Evolutionary conservation across 2,113 vertebrate genomes (phyloP), one percentile per base, ranked within the genome.

Genomic region (Neolamprologus ventralis): DNA sequence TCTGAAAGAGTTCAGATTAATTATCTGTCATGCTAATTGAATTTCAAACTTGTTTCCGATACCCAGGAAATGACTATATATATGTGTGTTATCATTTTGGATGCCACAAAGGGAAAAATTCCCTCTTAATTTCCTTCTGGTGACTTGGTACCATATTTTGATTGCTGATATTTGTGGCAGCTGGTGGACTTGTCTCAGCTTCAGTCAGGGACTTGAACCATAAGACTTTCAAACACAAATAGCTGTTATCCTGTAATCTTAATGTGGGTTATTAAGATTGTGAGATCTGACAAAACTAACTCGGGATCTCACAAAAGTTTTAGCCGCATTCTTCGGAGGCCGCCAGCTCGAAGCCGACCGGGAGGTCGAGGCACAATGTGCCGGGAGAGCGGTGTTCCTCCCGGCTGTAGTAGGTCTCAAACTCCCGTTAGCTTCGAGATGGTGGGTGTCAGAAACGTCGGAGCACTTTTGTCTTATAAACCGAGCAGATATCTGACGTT

Each of bases 321-420:
- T 42, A 42, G 11, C 40, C 5, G 11, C 40, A 42, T 42, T 42
- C 40, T 42, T 42, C 40, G 40, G 40, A 42, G 5, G 1, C 40
- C 5, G 5, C 40, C 40, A 0, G 12, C 40, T 42, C 3, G 12
- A 42, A 42, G 40, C 12, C 3, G 12, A 13, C 40, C 40, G 0
- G 40, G 40, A 42, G 40, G 40, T 42, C 40, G 2, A 42, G 40
- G 40, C 40, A 42, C 40, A 0, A 42, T 42, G 40, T 42, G 40
- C 12, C 0, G 40, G 12, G 40, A 42, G 12, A 42, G 40, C 40
- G 40, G 40, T 42, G 40, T 42, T 42, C 40, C 40, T 42, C 40
- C 40, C 12, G 0, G 40, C 40, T 42, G 40, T 42, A 42, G 40
- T 42, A 42, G 40, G 40, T 42, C 40, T 42, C 12, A 0, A 42